These are phyloP conservation scores for Sialia sialis DNA, from an alignment of 2,113 vertebrate species.

Conservation along the genomic window DNA sequence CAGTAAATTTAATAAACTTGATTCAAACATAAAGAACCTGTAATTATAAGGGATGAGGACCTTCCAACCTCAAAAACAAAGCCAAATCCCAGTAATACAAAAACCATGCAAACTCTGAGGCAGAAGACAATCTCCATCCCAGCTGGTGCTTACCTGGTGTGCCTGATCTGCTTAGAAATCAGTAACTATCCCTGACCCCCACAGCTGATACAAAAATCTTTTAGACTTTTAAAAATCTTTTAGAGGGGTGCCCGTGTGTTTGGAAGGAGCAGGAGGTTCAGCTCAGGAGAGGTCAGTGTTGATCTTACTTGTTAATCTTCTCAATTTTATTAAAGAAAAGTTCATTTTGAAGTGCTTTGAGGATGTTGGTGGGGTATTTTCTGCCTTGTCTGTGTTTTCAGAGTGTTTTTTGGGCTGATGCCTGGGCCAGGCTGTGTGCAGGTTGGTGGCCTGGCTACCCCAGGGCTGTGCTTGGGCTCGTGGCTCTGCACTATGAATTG, in stretches of 20 bases:
- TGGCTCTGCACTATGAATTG: accelerated
- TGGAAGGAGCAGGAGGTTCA: accelerated
- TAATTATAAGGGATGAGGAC: background rate
- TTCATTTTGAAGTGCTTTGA: accelerated
- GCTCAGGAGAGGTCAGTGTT: background rate
- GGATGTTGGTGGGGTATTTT: accelerated
- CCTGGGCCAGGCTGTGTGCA: accelerated
- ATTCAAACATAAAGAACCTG: background rate
- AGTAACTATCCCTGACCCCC: background rate
- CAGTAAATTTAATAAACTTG: background rate
- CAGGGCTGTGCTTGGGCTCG: background rate
- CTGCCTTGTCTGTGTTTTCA: accelerated
- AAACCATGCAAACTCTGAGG: accelerated
- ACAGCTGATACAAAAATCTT: background rate
- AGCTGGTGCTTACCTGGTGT: background rate
- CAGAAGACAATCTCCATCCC: background rate
- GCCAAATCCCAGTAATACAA: background rate
- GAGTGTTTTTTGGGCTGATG: background rate
- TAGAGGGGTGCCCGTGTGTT: accelerated
- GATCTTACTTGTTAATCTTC: accelerated
- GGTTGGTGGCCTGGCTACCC: accelerated
- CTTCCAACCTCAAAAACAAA: background rate
- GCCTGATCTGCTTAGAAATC: background rate
- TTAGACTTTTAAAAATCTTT: background rate
- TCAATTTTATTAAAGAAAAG: accelerated